Evolutionary conservation across 2,113 vertebrate genomes (phyloP).

Genomic region (Excalfactoria chinensis): DNA sequence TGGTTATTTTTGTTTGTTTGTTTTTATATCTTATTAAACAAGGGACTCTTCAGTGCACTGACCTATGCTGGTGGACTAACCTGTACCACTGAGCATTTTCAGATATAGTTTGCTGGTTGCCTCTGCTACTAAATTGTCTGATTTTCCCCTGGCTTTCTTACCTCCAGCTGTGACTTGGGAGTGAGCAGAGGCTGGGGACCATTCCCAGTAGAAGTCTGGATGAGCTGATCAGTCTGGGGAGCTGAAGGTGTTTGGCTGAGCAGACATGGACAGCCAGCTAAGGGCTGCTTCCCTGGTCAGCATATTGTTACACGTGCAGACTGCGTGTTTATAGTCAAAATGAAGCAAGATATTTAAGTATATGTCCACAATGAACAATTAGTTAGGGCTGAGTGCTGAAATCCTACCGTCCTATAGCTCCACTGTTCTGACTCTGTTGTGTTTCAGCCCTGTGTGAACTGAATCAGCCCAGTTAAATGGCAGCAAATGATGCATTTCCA

Average conservation of each 20-base stretch:
- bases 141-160: not conserved
- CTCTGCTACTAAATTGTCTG: not conserved
- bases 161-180: not conserved
- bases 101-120: not conserved
- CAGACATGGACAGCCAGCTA: accelerated
- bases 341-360: not conserved
- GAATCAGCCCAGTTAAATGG: not conserved
- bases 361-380: not conserved
- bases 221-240: not conserved
- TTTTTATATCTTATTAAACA: not conserved
- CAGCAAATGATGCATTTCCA: not conserved
- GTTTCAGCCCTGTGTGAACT: accelerated
- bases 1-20: not conserved
- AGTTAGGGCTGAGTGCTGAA: not conserved
- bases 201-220: not conserved
- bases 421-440: not conserved
- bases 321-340: not conserved
- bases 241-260: not conserved
- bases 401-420: not conserved
- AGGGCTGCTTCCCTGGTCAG: not conserved
- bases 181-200: not conserved
- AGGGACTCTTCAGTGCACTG: not conserved
- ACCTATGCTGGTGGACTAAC: not conserved
- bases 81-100: not conserved
- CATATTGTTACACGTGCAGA: too few relatives aligned